Conservation (phyloP, 2,888 invertebrate species). For the Loripinus fragilis region DNA sequence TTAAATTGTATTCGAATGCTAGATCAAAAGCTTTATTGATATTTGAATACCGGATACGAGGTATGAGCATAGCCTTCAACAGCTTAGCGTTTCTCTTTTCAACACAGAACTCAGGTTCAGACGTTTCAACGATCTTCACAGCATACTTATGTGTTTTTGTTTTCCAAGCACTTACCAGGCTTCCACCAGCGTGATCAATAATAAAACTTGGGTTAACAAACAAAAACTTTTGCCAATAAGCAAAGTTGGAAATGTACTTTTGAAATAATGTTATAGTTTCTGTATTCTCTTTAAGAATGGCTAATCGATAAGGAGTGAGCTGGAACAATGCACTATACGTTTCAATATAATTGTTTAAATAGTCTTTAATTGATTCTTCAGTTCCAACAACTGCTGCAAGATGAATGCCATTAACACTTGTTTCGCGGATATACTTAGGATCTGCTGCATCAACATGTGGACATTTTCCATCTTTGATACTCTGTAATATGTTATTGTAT, state of each 20-base stretch:
- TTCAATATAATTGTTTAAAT: not conserved
- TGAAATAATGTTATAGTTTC: not conserved
- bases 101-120: not conserved
- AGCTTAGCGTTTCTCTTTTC: not conserved
- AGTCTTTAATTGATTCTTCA: not conserved
- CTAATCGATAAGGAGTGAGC: not conserved
- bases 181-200: not conserved
- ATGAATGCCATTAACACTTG: not conserved
- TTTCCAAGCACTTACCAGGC: too few relatives aligned
- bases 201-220: too few relatives aligned
- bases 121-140: not conserved
- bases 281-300: not conserved
- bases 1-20: not conserved
- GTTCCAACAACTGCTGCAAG: conserved; percentile 3
- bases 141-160: not conserved
- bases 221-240: not conserved
- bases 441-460: too few relatives aligned
- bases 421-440: not conserved
- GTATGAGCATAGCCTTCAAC: not conserved
- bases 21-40: not conserved
- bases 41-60: not conserved
- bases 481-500: not conserved
- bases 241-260: not conserved
- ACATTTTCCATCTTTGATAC: not conserved
- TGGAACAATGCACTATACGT: not conserved